phyloP scores from a whole-genome alignment of 2,113 vertebrate genomes.

The Bagarius yarrelli region DNA sequence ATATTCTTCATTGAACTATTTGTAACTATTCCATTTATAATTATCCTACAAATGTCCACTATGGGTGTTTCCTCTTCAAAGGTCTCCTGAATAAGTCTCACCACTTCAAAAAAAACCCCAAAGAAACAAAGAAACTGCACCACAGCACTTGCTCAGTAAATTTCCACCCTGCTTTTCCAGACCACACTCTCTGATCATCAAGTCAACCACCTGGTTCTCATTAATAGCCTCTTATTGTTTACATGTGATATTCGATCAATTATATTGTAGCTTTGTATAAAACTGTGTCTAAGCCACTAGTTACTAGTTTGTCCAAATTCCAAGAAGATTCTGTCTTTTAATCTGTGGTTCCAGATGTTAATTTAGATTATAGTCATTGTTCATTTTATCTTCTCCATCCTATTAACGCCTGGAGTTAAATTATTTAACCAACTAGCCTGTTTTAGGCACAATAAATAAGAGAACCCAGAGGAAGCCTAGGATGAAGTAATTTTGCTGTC shows the following conservation, averaged over 20 bases:
- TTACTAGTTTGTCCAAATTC: background rate
- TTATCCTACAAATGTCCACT: background rate
- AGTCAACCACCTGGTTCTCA: background rate
- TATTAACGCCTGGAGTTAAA: background rate
- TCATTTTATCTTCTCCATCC: background rate
- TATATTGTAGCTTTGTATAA: background rate
- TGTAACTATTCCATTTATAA: background rate
- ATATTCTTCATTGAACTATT: background rate
- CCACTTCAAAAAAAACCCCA: constrained; percentile 6
- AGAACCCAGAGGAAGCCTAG: background rate
- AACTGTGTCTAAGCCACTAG: background rate
- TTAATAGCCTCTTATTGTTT: background rate
- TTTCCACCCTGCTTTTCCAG: background rate
- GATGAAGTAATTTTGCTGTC: background rate
- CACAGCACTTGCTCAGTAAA: background rate
- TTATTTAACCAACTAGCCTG: background rate
- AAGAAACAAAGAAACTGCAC: background rate
- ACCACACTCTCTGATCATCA: constrained; percentile 1
- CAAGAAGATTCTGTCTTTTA: background rate
- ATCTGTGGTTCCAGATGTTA: background rate
- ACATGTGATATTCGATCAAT: background rate
- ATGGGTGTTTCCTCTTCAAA: constrained; percentile 2
- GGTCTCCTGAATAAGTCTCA: background rate
- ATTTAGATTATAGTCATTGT: too few species aligned
- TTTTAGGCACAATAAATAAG: background rate